phyloP scores from a whole-genome alignment of 2,797 vertebrate genomes.

The Hybognathus amarus region DNA sequence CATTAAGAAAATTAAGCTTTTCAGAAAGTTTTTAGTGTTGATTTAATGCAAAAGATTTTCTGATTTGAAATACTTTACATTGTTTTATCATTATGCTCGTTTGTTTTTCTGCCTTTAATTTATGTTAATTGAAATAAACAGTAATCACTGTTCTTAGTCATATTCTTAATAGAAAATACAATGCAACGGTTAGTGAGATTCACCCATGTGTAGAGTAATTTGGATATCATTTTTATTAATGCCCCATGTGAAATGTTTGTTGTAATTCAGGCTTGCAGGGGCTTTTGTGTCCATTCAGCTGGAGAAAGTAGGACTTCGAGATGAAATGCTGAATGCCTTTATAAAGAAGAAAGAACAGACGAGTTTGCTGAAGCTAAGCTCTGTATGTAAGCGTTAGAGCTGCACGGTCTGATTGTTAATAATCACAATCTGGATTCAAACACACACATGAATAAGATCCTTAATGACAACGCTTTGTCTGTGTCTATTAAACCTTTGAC shows the following conservation, averaged over 20 bases:
- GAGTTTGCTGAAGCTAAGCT: constrained; percentile 66
- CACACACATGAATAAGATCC: too few relatives aligned
- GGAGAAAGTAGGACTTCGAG: constrained; percentile 74
- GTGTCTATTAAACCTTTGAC: too few relatives aligned
- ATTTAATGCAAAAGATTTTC: background rate
- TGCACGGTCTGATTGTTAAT: too few relatives aligned
- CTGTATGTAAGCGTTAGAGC: constrained; percentile 66
- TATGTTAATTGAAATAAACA: background rate
- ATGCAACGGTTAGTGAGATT: background rate
- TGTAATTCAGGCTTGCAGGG: constrained; percentile 68
- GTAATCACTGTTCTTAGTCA: background rate
- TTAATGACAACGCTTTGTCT: too few relatives aligned
- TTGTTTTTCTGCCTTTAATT: background rate
- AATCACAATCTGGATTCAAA: too few relatives aligned
- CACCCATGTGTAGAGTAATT: too few relatives aligned
- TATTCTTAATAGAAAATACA: background rate
- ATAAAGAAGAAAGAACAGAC: constrained; percentile 69
- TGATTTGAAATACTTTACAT: background rate
- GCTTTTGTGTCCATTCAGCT: constrained; percentile 81
- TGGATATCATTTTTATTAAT: background rate
- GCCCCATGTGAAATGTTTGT: background rate
- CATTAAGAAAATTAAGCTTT: background rate
- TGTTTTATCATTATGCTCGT: background rate
- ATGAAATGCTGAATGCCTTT: constrained; percentile 78
- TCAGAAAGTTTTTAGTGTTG: too few relatives aligned